Percentiles rank a stretch among this genome's conserved stretches.
These are phyloP conservation scores for Hippasteria phrygiana DNA, from an alignment of 53 echinoderm and acorn worm species.

Conservation along the genomic window DNA sequence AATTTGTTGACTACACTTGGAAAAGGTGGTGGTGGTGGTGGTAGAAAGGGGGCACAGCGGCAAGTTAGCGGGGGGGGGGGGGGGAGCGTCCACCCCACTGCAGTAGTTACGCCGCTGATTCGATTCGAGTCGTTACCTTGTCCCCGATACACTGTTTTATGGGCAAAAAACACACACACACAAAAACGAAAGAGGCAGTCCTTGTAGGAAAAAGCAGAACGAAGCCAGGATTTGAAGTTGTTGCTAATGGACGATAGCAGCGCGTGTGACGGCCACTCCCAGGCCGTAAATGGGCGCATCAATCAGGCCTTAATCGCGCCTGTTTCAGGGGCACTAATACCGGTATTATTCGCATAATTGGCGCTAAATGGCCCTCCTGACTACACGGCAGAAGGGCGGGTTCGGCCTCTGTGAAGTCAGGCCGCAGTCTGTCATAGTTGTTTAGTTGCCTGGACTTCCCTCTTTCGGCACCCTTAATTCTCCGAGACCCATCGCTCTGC, in stretches of 20 bases:
- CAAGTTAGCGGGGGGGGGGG: no score
- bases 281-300: slow-evolving; percentile 12
- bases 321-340: slow-evolving; percentile 18
- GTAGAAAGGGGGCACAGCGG: no score
- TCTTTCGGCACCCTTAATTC: not conserved
- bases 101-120: no score
- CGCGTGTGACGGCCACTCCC: slow-evolving; percentile 8
- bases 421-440: slow-evolving; percentile 30
- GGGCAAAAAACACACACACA: not conserved
- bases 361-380: slow-evolving; percentile 35
- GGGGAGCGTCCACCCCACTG: no score
- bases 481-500: not conserved
- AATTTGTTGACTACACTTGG: no score
- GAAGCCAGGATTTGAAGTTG: not conserved
- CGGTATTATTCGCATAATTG: slow-evolving; percentile 48
- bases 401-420: not conserved
- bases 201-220: no score
- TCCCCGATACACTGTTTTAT: no score
- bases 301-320: slow-evolving; percentile 20
- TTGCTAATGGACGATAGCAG: slow-evolving; percentile 26
- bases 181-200: not conserved
- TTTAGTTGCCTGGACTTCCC: not conserved
- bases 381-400: slow-evolving; percentile 35
- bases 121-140: no score
- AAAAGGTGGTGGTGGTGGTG: no score